Percentiles rank a stretch among this genome's conserved stretches.
Evolutionary conservation across 2,113 vertebrate species (phyloP).

Genomic region (Mus pahari): DNA sequence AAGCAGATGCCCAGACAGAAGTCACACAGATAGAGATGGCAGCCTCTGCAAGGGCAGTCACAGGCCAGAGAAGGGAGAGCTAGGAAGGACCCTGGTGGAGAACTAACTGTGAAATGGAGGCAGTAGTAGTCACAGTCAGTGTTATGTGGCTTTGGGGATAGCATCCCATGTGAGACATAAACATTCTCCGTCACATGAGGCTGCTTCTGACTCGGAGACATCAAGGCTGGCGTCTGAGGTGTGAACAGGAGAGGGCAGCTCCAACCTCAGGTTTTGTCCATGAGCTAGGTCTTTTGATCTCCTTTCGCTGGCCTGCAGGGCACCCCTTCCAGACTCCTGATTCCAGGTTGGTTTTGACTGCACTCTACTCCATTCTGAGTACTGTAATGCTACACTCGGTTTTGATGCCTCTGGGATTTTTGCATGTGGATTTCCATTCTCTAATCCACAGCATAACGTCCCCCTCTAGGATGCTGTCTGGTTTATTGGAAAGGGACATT

Average conservation of each 20-base stretch:
- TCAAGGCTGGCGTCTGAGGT: too few species aligned
- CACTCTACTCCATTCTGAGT: background rate
- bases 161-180: accelerated
- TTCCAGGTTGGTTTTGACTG: background rate
- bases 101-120: background rate
- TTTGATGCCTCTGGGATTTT: background rate
- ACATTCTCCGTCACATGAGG: background rate
- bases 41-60: background rate
- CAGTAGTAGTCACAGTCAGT: accelerated
- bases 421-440: background rate
- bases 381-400: background rate
- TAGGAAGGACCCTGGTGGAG: background rate
- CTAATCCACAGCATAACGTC: background rate
- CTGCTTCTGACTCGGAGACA: background rate
- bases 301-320: background rate
- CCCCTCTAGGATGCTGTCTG: background rate
- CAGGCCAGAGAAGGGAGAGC: background rate
- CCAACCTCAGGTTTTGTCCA: background rate
- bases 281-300: background rate
- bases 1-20: background rate
- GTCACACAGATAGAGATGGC: background rate
- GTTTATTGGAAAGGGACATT: background rate
- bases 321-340: accelerated
- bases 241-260: background rate
- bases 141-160: background rate